phyloP scores from a whole-genome alignment of 2,797 vertebrate genomes.

The Coracias cyanogaster region DNA sequence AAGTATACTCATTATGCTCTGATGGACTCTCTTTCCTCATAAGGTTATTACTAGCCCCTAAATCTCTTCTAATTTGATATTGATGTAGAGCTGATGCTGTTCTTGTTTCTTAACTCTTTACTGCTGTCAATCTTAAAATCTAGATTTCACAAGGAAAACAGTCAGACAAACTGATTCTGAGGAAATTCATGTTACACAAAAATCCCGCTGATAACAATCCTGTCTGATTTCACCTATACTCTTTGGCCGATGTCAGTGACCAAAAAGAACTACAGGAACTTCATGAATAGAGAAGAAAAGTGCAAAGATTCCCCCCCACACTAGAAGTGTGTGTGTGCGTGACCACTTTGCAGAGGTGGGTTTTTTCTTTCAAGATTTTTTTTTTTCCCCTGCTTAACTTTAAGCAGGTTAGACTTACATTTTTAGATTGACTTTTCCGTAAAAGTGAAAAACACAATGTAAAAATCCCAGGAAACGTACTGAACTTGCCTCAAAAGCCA shows the following conservation, averaged over 20 bases:
- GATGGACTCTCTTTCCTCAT: neutral
- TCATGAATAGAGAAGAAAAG: neutral
- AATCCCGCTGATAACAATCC: neutral
- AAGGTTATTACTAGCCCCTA: neutral
- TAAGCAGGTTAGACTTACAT: neutral
- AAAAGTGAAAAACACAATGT: neutral
- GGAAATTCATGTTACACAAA: neutral
- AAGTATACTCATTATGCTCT: neutral
- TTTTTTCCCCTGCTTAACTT: neutral
- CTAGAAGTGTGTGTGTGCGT: fast-evolving
- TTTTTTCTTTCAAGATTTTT: neutral
- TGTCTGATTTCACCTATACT: neutral
- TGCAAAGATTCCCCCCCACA: fast-evolving
- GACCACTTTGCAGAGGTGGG: neutral
- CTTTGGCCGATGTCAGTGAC: neutral
- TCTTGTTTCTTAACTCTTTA: neutral
- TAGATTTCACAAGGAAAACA: neutral
- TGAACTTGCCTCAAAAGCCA: neutral
- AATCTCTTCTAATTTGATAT: neutral
- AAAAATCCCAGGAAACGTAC: neutral
- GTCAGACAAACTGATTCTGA: neutral
- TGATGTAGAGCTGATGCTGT: neutral
- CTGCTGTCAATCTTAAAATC: neutral
- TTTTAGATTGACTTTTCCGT: neutral
- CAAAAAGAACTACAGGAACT: neutral